phyloP scores from a whole-genome alignment of 2,113 vertebrate species.

The Bagarius yarrelli region DNA sequence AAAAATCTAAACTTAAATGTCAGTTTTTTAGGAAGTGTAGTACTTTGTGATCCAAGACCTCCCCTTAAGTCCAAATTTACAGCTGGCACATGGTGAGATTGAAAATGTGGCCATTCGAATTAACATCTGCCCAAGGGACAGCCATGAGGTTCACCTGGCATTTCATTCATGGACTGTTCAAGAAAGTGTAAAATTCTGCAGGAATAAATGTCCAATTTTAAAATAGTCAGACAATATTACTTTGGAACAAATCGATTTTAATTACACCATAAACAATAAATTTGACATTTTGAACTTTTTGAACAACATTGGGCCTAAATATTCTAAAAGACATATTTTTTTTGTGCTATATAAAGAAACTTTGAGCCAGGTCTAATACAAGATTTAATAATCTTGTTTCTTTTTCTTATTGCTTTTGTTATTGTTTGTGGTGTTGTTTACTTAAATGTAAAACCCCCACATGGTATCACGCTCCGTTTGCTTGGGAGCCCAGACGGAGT shows the following conservation, averaged over 20 bases:
- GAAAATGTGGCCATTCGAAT: background rate
- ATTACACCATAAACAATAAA: background rate
- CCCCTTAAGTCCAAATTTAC: background rate
- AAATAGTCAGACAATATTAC: background rate
- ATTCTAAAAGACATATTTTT: too few relatives aligned
- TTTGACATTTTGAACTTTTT: background rate
- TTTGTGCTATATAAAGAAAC: too few relatives aligned
- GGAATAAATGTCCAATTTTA: background rate
- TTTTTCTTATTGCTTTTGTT: background rate
- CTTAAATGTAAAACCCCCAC: conserved; percentile 21
- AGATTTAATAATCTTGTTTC: too few relatives aligned
- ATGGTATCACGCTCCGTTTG: background rate
- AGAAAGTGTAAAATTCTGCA: background rate
- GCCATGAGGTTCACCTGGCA: background rate
- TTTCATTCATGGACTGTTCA: background rate
- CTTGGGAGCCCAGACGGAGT: conserved; percentile 22
- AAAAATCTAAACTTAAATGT: background rate
- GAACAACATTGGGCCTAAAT: background rate
- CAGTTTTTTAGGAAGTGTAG: background rate
- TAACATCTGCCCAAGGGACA: background rate
- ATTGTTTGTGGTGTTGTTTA: background rate
- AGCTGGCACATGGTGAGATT: background rate
- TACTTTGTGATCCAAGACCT: background rate
- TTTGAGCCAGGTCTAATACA: too few relatives aligned
- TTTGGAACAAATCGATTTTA: background rate